Conservation (phyloP, 1,140 invertebrate species). For the Melipona quadrifasciata region DNA sequence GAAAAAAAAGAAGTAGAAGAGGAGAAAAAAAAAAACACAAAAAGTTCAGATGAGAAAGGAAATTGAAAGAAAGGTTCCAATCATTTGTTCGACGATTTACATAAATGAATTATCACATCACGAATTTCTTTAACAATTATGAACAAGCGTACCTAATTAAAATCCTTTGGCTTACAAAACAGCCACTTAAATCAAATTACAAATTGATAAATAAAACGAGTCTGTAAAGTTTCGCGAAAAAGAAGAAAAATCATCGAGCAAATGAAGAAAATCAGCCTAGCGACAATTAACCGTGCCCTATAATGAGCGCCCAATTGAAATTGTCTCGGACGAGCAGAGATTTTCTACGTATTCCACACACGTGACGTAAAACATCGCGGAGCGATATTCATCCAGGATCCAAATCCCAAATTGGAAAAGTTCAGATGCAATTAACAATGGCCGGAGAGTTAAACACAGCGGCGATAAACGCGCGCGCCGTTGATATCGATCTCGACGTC, state of each 20-base stretch:
- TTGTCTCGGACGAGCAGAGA: not conserved
- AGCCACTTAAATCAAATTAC: too few species aligned
- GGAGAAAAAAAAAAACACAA: not conserved
- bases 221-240: too few species aligned
- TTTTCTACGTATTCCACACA: not conserved
- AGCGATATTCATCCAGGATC: not conserved
- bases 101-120: too few species aligned
- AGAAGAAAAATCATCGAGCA: too few species aligned
- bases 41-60: not conserved
- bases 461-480: not conserved
- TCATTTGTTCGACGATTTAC: too few species aligned
- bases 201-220: not conserved
- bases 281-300: not conserved
- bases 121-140: too few species aligned
- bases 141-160: too few species aligned
- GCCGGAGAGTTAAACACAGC: not conserved
- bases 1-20: not conserved
- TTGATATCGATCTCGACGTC: not conserved
- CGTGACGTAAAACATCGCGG: not conserved
- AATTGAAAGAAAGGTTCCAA: not conserved
- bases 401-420: conserved; percentile 5
- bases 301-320: conserved; percentile 9
- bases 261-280: not conserved
- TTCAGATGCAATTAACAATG: conserved; percentile 14
- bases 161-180: too few species aligned